A percentile compares a stretch with the other conserved stretches of the same genome.
Evolutionary conservation across 2,797 vertebrate genomes (phyloP).

Genomic region (Botia almorhae): DNA sequence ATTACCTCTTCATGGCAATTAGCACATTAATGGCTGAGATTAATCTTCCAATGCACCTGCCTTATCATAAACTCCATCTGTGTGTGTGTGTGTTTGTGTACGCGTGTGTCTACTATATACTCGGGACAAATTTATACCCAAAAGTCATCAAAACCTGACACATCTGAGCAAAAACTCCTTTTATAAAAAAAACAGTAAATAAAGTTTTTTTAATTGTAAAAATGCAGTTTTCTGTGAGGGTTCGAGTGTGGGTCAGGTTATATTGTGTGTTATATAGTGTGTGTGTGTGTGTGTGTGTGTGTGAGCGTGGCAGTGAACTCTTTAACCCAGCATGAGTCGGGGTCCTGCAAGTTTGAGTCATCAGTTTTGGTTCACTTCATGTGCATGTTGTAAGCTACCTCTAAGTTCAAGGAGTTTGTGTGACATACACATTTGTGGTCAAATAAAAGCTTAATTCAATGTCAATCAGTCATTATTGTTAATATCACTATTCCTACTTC

Average conservation of each 20-base stretch:
- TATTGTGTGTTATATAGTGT: too few species aligned
- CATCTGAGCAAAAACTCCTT: too few species aligned
- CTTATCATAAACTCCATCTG: not conserved
- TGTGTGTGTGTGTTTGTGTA: constrained; percentile 48
- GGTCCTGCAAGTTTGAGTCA: constrained; percentile 46
- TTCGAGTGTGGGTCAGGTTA: too few species aligned
- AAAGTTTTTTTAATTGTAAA: too few species aligned
- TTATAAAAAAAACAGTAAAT: too few species aligned
- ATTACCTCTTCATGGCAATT: not conserved
- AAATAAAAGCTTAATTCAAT: not conserved
- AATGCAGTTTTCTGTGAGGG: too few species aligned
- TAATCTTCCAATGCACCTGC: not conserved
- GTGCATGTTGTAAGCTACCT: not conserved
- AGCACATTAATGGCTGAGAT: not conserved
- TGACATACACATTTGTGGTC: not conserved
- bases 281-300: constrained; percentile 8
- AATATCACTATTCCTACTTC: too few species aligned
- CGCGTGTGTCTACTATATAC: constrained; percentile 6
- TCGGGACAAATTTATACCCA: too few species aligned
- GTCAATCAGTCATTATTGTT: not conserved
- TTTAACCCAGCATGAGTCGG: constrained; percentile 48
- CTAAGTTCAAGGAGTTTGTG: constrained; percentile 24
- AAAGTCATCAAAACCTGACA: too few species aligned
- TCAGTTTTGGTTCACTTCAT: constrained; percentile 43
- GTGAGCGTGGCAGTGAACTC: constrained; percentile 38